A percentile compares a stretch with the other conserved stretches of the same genome.
Evolutionary conservation across 2,113 vertebrate genomes (phyloP).

Genomic region (Sinocyclocheilus anophthalmus): DNA sequence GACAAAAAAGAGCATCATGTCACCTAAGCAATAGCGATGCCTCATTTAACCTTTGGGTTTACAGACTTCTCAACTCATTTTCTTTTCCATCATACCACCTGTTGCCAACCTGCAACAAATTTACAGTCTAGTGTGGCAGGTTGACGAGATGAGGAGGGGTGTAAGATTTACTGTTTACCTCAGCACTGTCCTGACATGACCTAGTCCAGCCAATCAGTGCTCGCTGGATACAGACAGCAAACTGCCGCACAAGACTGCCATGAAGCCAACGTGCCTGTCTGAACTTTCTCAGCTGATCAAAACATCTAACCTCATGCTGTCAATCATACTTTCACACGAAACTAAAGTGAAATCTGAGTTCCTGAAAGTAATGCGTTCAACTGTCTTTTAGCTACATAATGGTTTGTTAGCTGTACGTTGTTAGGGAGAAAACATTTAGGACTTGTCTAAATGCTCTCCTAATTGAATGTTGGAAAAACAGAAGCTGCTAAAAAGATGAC

Average conservation of each 20-base stretch:
- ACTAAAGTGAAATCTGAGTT: background rate
- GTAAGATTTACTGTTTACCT: conserved; percentile 26
- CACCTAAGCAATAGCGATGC: background rate
- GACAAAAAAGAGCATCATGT: background rate
- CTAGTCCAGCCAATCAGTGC: background rate
- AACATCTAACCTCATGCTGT: background rate
- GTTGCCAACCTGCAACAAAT: conserved; percentile 26
- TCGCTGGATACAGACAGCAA: conserved; percentile 6
- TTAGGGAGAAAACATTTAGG: background rate
- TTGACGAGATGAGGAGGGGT: conserved; percentile 23
- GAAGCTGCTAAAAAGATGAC: background rate
- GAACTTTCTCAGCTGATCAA: conserved; percentile 3
- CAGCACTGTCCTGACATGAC: conserved; percentile 18
- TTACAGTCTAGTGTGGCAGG: conserved; percentile 28
- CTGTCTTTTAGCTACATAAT: background rate
- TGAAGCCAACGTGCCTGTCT: background rate
- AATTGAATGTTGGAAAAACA: background rate
- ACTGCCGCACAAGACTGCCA: conserved; percentile 9
- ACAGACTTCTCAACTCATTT: conserved; percentile 32
- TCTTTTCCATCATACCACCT: conserved; percentile 30
- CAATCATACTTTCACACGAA: background rate
- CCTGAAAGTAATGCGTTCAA: background rate
- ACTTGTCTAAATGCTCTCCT: background rate
- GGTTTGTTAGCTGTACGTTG: background rate
- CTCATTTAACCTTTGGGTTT: background rate